These are phyloP conservation scores for Bruchidius siliquastri DNA, from an alignment of 2,888 invertebrate species.

Conservation along the genomic window DNA sequence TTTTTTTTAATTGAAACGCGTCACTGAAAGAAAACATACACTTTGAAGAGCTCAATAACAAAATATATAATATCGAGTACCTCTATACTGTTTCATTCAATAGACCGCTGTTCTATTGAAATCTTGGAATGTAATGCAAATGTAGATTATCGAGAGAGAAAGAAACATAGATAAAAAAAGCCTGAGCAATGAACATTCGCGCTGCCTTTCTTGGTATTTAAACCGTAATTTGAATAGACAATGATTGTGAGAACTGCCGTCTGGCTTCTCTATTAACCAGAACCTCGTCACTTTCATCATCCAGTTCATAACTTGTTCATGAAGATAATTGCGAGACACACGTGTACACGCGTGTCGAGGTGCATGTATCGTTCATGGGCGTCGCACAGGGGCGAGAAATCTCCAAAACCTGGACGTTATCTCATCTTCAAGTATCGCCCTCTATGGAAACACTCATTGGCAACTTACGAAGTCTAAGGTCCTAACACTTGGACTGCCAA, in stretches of 20 bases:
- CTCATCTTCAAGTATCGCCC: too few species aligned
- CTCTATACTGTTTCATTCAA: too few species aligned
- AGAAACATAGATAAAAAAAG: not conserved
- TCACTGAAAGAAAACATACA: too few species aligned
- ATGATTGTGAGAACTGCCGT: not conserved
- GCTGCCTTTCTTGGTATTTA: not conserved
- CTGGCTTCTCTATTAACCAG: not conserved
- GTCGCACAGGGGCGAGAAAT: too few species aligned
- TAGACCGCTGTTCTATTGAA: not conserved
- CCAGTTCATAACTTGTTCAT: not conserved
- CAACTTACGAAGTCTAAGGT: too few species aligned
- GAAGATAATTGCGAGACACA: not conserved
- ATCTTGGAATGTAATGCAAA: not conserved
- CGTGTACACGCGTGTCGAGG: not conserved
- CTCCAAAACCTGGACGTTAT: too few species aligned
- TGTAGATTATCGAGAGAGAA: not conserved
- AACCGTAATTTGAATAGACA: not conserved
- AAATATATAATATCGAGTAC: too few species aligned
- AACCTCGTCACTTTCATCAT: not conserved
- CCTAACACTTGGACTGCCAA: too few species aligned
- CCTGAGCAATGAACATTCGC: not conserved
- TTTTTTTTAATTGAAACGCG: too few species aligned
- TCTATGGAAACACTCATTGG: too few species aligned
- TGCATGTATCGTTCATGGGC: not conserved
- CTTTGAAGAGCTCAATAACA: too few species aligned